Conservation (phyloP, 2,113 vertebrate species). For the Prunella himalayana region DNA sequence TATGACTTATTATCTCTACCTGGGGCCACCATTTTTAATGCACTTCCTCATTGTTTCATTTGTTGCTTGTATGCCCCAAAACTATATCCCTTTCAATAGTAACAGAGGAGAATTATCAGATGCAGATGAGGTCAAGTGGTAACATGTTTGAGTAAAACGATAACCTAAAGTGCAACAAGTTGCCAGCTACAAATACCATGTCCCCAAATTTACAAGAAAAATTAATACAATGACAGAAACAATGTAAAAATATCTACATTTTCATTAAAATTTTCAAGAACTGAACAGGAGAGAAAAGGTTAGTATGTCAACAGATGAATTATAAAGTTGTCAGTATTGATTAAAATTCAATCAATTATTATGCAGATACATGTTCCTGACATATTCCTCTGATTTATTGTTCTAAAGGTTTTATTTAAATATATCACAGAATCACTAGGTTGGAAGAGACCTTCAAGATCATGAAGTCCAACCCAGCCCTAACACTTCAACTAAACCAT, state of each 20-base stretch:
- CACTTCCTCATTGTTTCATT: not conserved
- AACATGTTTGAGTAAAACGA: not conserved
- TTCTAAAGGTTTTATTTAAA: not conserved
- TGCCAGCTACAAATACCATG: not conserved
- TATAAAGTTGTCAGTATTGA: not conserved
- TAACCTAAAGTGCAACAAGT: not conserved
- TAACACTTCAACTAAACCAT: not conserved
- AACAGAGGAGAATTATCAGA: not conserved
- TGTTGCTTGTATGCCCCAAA: not conserved
- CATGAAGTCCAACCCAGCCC: not conserved
- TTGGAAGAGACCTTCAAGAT: not conserved
- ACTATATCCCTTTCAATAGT: not conserved
- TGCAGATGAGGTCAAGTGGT: not conserved
- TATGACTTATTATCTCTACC: not conserved
- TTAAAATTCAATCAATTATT: not conserved
- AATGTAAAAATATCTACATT: not conserved
- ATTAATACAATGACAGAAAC: not conserved
- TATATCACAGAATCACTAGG: not conserved
- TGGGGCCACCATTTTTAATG: not conserved
- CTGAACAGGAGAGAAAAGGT: not conserved
- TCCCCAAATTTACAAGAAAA: not conserved
- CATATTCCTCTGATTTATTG: not conserved
- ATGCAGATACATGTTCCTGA: not conserved
- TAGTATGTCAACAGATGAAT: not conserved
- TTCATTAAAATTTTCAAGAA: not conserved